Evolutionary conservation across 1,140 invertebrate species (phyloP).

Genomic region (Leptonema lineaticorne): DNA sequence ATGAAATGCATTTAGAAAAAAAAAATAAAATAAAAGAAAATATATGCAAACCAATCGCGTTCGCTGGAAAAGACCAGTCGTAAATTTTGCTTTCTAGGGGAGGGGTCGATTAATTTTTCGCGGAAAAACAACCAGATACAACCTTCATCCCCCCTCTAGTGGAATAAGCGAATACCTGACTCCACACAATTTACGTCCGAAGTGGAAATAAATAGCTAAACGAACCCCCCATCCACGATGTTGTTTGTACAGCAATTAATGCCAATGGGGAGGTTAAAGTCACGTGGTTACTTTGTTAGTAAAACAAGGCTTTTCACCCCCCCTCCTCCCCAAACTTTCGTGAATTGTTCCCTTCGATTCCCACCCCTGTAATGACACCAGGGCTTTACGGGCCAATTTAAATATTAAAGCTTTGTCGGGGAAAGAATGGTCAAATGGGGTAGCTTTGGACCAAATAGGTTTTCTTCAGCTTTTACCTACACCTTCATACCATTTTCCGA

Average conservation of each 20-base stretch:
- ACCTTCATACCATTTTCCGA: too few species aligned
- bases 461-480: not conserved
- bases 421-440: conserved; percentile 6
- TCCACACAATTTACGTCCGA: conserved; percentile 36
- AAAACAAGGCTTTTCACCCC: conserved; percentile 19
- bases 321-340: not conserved
- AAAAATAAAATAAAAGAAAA: too few species aligned
- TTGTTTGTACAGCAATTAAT: conserved; percentile 41
- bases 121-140: too few species aligned
- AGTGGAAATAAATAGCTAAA: conserved; percentile 33
- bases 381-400: conserved; percentile 32
- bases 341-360: not conserved
- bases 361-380: conserved; percentile 28
- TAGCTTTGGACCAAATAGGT: not conserved
- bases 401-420: conserved; percentile 28
- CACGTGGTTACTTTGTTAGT: conserved; percentile 41
- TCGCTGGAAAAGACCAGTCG: too few species aligned
- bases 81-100: too few species aligned
- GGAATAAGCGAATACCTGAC: conserved; percentile 25
- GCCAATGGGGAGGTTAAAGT: conserved; percentile 38
- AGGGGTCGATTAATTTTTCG: too few species aligned
- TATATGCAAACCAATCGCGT: too few species aligned
- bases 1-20: too few species aligned
- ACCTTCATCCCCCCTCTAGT: not conserved
- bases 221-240: not conserved